phyloP scores from a whole-genome alignment of 2,113 vertebrate species.

The Mugil cephalus region DNA sequence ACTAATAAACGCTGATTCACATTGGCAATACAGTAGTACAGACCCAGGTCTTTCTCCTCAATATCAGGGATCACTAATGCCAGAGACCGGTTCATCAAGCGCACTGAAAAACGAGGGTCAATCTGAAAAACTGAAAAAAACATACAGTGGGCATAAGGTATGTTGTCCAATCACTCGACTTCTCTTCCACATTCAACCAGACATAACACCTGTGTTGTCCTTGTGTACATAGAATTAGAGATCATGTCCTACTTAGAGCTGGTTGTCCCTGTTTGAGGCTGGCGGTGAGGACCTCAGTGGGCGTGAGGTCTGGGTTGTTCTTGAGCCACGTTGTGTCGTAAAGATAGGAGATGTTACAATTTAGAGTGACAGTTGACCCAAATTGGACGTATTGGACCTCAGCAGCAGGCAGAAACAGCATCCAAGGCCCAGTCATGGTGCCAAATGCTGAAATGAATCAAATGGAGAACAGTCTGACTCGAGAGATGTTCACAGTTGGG shows the following conservation, averaged over 20 bases:
- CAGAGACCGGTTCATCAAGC: conserved; percentile 37
- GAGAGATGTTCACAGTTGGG: too few species aligned
- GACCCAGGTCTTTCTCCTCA: conserved; percentile 28
- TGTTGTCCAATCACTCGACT: neutral
- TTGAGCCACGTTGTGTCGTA: conserved; percentile 37
- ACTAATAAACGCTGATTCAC: neutral
- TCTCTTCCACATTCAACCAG: neutral
- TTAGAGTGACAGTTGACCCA: conserved; percentile 27
- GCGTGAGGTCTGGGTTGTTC: conserved; percentile 11
- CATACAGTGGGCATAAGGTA: too few species aligned
- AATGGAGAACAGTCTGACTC: neutral
- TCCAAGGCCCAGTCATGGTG: neutral
- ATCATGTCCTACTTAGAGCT: neutral
- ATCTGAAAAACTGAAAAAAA: conserved; percentile 28
- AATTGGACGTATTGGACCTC: conserved; percentile 23
- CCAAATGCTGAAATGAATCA: neutral
- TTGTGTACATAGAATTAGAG: neutral
- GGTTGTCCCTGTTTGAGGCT: conserved; percentile 20
- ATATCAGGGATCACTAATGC: conserved; percentile 15
- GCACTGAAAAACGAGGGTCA: conserved; percentile 2
- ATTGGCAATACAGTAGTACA: conserved; percentile 62
- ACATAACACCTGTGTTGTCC: neutral
- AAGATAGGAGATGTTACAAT: conserved; percentile 48
- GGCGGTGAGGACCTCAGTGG: conserved; percentile 30
- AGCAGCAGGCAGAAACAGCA: neutral